Conservation (phyloP, 2,888 invertebrate species). For the Erynnis tages region DNA sequence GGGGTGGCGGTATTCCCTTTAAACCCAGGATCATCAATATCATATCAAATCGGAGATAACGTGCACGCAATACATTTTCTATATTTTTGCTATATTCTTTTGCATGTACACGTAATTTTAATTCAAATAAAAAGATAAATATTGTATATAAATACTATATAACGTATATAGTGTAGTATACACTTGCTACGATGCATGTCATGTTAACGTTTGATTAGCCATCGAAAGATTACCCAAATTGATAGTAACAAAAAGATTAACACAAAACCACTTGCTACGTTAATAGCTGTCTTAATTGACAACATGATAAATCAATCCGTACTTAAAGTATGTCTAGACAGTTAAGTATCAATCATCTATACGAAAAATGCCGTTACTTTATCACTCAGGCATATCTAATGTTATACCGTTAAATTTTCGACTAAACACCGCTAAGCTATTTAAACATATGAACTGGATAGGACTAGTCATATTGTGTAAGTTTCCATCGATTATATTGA, state of each 20-base stretch:
- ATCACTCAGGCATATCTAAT: not conserved
- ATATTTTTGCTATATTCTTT: too few species aligned
- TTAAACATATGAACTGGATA: constrained; percentile 6
- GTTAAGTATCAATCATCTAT: not conserved
- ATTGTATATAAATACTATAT: too few species aligned
- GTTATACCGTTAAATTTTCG: constrained; percentile 5
- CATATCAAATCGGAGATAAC: too few species aligned
- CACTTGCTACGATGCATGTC: too few species aligned
- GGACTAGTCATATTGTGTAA: constrained; percentile 10
- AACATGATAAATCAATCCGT: not conserved
- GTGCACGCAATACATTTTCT: too few species aligned
- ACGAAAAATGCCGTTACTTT: not conserved
- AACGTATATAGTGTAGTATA: too few species aligned
- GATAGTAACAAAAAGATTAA: too few species aligned
- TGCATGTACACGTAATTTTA: too few species aligned
- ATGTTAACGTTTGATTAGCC: not conserved
- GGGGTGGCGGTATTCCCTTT: too few species aligned
- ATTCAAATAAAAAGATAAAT: too few species aligned
- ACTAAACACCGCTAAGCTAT: not conserved
- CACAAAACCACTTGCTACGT: not conserved
- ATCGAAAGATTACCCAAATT: not conserved
- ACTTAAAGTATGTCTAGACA: not conserved
- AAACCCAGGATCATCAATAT: too few species aligned
- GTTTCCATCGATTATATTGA: constrained; percentile 22
- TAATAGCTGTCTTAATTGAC: not conserved